A percentile compares a stretch with the other conserved stretches of the same genome.
Conservation (phyloP, 1,140 invertebrate genomes). For the Lasaia peninsularis region DNA sequence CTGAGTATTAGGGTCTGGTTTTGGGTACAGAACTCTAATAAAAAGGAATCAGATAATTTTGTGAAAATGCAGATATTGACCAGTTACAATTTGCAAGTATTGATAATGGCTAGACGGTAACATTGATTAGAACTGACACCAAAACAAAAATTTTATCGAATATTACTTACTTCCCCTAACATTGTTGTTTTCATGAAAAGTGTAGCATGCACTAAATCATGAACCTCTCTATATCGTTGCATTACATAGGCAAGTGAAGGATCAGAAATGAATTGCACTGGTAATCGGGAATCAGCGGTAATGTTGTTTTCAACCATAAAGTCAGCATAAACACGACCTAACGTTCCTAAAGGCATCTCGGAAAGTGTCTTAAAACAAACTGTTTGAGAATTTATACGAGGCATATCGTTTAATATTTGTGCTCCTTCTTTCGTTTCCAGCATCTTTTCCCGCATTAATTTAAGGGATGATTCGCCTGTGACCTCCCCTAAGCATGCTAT, state of each 20-base stretch:
- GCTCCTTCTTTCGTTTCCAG: constrained; percentile 81
- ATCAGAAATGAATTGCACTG: constrained; percentile 95
- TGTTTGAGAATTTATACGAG: constrained; percentile 91
- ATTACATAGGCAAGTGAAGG: constrained; percentile 95
- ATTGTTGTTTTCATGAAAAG: constrained; percentile 97
- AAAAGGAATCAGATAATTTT: too few relatives aligned
- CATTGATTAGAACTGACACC: too few relatives aligned
- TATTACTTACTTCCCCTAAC: constrained; percentile 82
- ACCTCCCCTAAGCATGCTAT: constrained; percentile 95
- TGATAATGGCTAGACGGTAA: background rate
- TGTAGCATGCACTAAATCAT: constrained; percentile 95
- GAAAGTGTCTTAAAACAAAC: constrained; percentile 87
- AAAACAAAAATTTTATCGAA: background rate
- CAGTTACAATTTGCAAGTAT: background rate
- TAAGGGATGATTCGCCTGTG: constrained; percentile 85
- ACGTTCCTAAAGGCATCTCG: constrained; percentile 85
- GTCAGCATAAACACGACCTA: constrained; percentile 90
- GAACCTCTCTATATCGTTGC: constrained; percentile 97
- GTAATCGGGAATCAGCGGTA: constrained; percentile 93
- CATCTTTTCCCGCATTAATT: constrained; percentile 84
- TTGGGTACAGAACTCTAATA: too few relatives aligned
- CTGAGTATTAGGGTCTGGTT: too few relatives aligned
- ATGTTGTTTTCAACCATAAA: constrained; percentile 92
- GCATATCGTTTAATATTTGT: constrained; percentile 86
- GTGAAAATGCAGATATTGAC: too few relatives aligned